Evolutionary conservation across 2,888 invertebrate species (phyloP), one percentile per base, ranked within the genome.

Genomic region (Aphodius granarius): DNA sequence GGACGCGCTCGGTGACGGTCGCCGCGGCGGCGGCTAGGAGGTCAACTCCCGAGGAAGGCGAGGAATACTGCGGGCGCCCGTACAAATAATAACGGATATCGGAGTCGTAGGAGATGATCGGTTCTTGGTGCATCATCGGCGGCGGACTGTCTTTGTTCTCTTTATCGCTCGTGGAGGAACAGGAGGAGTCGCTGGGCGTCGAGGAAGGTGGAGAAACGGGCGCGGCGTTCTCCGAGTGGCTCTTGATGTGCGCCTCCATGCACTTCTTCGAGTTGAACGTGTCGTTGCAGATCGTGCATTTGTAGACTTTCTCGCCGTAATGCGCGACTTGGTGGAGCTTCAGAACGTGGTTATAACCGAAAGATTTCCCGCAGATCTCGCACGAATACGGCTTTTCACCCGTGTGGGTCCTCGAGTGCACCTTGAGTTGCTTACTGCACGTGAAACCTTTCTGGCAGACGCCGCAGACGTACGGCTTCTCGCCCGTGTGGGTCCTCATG

Each of bases 361-460:
- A 97, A 74, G 94, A 94, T 79, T 96, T 94, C 77, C 95, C 94
- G 84, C 96, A 97, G 80, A 96, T 96, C 85, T 96, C 96, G 86
- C 96, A 96, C 72, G 94, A 94, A 84, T 96, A 96, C 0, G 96
- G 96, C 80, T 96, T 94, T 83, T 96, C 96, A 1, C 96, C 96
- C 0, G 96, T 96, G 84, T 96, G 96, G 0, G 96, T 96, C 63
- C 96, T 91, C 22, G 95, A 95, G 86, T 97, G 97, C 43, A 96
- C 96, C 86, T 96, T 96, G 16, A 97, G 89, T 86, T 96, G 96
- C 85, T 96, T 96, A 78, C 95, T 95, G 86, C 96, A 96, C 3
- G 96, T 96, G 87, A 97, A 97, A 4, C 96, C 96, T 85, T 97
- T 97, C 71, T 94, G 94, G 85, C 96, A 97, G 87, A 95, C 87